Evolutionary conservation across 2,888 invertebrate species (phyloP), one percentile per base, ranked within the genome.

Genomic region (Busseola fusca): DNA sequence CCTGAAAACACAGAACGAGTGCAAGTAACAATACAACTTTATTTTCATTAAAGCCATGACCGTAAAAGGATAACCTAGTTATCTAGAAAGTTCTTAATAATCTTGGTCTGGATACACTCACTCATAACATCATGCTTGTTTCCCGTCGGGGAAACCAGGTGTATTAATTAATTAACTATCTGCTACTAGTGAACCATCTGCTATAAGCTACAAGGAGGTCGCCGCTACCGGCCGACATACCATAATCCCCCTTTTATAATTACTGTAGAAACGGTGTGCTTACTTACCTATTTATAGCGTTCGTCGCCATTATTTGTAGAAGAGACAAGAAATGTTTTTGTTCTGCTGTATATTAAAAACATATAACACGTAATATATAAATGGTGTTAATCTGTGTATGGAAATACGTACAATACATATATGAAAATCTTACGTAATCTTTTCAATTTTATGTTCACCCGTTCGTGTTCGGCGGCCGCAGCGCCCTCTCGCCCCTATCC

Each of bases 351-450:
- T 48, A 25, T n/a, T 3, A 48, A 21, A 42, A 21, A 42, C 42
- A 42, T 18, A 21, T 37, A 37, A 21, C 34, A 45, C 64, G 3
- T 40, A 2, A 59, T 40, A 25, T 25, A 18, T 25, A 59, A 40
- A 12, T 25, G 9, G 2, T 59, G 25, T n/a, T 40, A 25, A 40
- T 37, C 18, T 60, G 3, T 60, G 12, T 42, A 42, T 37, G 34
- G 34, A 63, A 64, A 37, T 37, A 12, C n/a, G n/a, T n/a, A n/a
- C n/a, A n/a, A n/a, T n/a, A n/a, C n/a, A n/a, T n/a, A n/a, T 65
- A 64, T 65, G 48, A 21, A 27, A 65, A 65, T 50, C 10, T 50
- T 21, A 64, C 37, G 10, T 34, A 37, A 67, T 27, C 34, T 37
- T 25, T 48, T 14, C 9, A 25, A 59, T 40, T 6, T 25, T 1